Conservation (phyloP, 30 jellyfish, hydroid and myxozoan species). For the Pelagia noctiluca region DNA sequence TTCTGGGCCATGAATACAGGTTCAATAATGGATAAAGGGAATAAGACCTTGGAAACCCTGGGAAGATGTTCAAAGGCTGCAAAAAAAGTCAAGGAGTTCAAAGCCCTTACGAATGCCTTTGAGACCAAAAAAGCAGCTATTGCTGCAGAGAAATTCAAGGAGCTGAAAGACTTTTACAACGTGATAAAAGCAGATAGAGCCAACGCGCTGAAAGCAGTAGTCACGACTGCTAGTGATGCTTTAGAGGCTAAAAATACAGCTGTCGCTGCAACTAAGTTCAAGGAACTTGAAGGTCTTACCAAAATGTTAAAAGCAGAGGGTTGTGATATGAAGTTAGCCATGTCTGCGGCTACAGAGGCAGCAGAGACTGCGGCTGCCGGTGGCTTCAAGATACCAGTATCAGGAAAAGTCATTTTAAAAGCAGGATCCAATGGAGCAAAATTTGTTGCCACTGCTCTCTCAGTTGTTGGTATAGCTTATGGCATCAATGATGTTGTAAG, state of each 20-base stretch:
- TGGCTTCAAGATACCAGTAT: slow-evolving; percentile 36
- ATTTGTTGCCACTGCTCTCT: slow-evolving; percentile 8
- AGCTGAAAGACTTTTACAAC: neutral
- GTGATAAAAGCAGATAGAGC: neutral
- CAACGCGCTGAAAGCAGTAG: neutral
- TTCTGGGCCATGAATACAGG: too few species aligned
- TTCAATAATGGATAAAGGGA: too few species aligned
- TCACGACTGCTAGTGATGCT: neutral
- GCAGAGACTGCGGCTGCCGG: slow-evolving; percentile 52
- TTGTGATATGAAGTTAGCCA: slow-evolving; percentile 18
- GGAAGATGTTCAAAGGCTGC: too few species aligned
- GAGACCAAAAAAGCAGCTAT: too few species aligned
- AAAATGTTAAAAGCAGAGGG: slow-evolving; percentile 32
- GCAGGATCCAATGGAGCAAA: slow-evolving; percentile 49
- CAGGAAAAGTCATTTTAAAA: slow-evolving; percentile 29
- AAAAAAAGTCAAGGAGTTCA: too few species aligned
- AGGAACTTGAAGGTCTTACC: slow-evolving; percentile 34
- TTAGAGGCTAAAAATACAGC: slow-evolving; percentile 13
- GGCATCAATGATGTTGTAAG: slow-evolving; percentile 30
- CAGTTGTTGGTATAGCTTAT: slow-evolving; percentile 25
- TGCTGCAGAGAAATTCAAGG: too few species aligned
- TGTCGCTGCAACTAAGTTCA: neutral
- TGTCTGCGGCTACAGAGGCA: slow-evolving; percentile 31
- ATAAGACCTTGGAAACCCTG: neutral
- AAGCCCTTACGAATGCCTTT: too few species aligned